Base-by-base conservation (phyloP, 2,797 vertebrate species). In the Fringilla coelebs region DNA sequence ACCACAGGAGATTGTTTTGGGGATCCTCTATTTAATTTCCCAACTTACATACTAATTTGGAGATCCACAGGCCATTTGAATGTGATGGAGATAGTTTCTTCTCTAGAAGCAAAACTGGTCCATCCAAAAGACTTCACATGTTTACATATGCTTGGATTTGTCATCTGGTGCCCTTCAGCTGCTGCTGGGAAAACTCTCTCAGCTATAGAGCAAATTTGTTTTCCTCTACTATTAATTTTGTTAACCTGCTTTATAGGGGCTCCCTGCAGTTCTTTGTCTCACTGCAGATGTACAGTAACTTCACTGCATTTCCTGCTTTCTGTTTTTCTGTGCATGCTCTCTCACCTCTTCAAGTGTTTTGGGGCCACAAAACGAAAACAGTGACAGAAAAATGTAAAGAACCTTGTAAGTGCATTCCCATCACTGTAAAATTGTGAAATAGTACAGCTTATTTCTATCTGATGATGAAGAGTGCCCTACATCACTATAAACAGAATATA, bases 401-500 rank as follows among this genome's bases (percentile, higher is more conserved):
- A 52, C 13, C 43, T 70, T 82, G 21, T 57, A 88, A 94, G 76
- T 75, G 70, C 58, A 73, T 86, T 91, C 67, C 58, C 70, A 88
- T 81, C 70, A 62, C 51, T 52, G 46, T 40, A 90, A 78, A 96
- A 88, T 71, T 55, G 54, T 48, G 67, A 88, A 95, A 80, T 1
- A 20, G 63, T 43, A 48, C 58, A 72, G 73, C 38, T 94, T 95
- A 88, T 68, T 91, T 91, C 40, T 86, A 41, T 86, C 41, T 78
- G 58, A 93, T 57, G 45, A 73, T 90, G 48, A 58, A 65, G 91
- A 93, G 58, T 62, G n/a, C 62, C 43, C 58, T 78, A 75, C 51
- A 83, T 84, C 49, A 66, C n/a, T 88, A 70, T 70, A 84, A 94
- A 94, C 58, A 88, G 62, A 93, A 72, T 52, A 66, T 49, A 58